These are phyloP conservation scores for Drosophila setosimentum DNA, from an alignment of 2,888 invertebrate species.

Conservation along the genomic window DNA sequence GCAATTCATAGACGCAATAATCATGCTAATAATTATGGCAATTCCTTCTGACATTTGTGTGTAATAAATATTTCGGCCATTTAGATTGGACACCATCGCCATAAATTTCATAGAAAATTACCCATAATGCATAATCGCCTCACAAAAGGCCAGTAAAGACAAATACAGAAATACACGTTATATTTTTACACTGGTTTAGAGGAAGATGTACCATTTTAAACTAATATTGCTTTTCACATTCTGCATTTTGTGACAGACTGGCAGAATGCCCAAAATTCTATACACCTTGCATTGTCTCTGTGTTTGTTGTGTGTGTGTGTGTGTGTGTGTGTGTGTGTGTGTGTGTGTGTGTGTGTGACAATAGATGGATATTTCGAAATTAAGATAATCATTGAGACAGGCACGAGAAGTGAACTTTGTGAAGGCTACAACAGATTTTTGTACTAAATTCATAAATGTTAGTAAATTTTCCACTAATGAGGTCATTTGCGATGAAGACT, in stretches of 20 bases:
- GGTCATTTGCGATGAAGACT: background rate
- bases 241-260: slow-evolving; percentile 52
- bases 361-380: slow-evolving; percentile 55
- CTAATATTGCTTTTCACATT: slow-evolving; percentile 49
- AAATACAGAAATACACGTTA: slow-evolving; percentile 19
- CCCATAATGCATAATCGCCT: slow-evolving; percentile 47
- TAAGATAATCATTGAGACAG: slow-evolving; percentile 37
- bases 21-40: slow-evolving; percentile 75
- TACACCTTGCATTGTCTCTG: slow-evolving; percentile 35
- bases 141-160: slow-evolving; percentile 29
- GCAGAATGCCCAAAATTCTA: slow-evolving; percentile 56
- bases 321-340: slow-evolving; percentile 12
- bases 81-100: slow-evolving; percentile 38
- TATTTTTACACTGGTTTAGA: slow-evolving; percentile 15
- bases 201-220: slow-evolving; percentile 22
- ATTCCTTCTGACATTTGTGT: slow-evolving; percentile 65
- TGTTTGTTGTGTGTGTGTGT: slow-evolving; percentile 9
- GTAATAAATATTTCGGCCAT: slow-evolving; percentile 66
- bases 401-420: slow-evolving; percentile 35
- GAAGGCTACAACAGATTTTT: slow-evolving; percentile 39
- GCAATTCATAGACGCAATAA: slow-evolving; percentile 52
- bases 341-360: slow-evolving; percentile 31
- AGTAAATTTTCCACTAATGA: background rate
- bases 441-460: slow-evolving; percentile 16
- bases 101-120: slow-evolving; percentile 60